phyloP scores from a whole-genome alignment of 1,140 invertebrate species.

The Whitmania pigra region DNA sequence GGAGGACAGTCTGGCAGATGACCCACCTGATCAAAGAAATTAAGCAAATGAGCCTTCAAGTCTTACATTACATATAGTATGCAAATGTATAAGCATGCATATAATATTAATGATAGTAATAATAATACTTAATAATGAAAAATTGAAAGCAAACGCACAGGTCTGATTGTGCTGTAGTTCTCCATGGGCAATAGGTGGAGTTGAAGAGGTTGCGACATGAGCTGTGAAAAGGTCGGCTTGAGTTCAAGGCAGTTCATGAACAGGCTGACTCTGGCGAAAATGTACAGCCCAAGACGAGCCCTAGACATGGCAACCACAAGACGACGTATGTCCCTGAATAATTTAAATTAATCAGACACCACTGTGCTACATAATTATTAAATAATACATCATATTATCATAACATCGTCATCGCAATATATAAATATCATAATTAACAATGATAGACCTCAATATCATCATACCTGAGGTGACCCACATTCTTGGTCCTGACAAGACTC shows the following conservation, averaged over 20 bases:
- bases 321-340: slow-evolving; percentile 71
- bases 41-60: slow-evolving; percentile 20
- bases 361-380: too few relatives aligned
- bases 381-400: too few relatives aligned
- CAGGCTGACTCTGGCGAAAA: slow-evolving; percentile 79
- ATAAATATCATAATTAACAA: background rate
- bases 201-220: slow-evolving; percentile 56
- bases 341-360: background rate
- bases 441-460: background rate
- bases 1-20: slow-evolving; percentile 28
- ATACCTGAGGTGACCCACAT: slow-evolving; percentile 75
- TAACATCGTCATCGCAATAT: background rate
- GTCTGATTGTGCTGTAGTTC: slow-evolving; percentile 57
- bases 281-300: slow-evolving; percentile 88
- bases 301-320: slow-evolving; percentile 94
- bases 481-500: slow-evolving; percentile 84
- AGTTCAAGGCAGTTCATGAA: slow-evolving; percentile 95
- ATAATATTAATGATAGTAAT: slow-evolving; percentile 5
- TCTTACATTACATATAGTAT: slow-evolving; percentile 33
- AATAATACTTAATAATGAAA: background rate
- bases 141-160: slow-evolving; percentile 29
- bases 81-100: background rate
- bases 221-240: slow-evolving; percentile 54
- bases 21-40: slow-evolving; percentile 26
- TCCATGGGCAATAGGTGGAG: slow-evolving; percentile 66